Evolutionary conservation across 2,797 vertebrate genomes (phyloP).

Genomic region (Galaxias olidus): DNA sequence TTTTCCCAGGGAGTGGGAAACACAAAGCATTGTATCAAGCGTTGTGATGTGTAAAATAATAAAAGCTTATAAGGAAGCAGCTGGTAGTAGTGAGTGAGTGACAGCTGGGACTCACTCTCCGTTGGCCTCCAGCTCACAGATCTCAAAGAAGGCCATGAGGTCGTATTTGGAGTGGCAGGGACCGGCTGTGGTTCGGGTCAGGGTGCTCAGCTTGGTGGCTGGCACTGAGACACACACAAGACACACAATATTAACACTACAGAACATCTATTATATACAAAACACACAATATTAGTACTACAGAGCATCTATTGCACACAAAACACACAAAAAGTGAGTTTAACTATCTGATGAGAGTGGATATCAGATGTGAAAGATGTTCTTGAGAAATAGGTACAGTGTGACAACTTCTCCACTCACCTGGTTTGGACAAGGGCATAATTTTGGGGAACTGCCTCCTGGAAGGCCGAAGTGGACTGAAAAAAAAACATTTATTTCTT

Average conservation of each 20-base stretch:
- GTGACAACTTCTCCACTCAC: constrained; percentile 63
- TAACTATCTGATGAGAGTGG: too few relatives aligned
- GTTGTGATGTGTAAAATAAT: too few relatives aligned
- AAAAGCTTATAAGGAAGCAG: background rate
- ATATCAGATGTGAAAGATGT: too few relatives aligned
- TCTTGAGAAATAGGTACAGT: too few relatives aligned
- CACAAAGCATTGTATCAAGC: too few relatives aligned
- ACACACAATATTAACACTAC: too few relatives aligned
- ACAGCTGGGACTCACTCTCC: constrained; percentile 88
- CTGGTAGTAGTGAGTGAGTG: background rate
- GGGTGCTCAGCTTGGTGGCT: constrained; percentile 93
- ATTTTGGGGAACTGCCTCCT: constrained; percentile 93
- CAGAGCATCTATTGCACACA: too few relatives aligned
- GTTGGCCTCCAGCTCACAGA: constrained; percentile 97
- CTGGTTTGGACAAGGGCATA: constrained; percentile 98
- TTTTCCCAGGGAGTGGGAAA: too few relatives aligned
- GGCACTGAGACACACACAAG: constrained; percentile 78
- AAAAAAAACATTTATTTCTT: constrained; percentile 13
- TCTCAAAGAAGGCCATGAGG: constrained; percentile 97
- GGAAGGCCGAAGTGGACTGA: constrained; percentile 89
- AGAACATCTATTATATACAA: too few relatives aligned
- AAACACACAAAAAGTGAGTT: too few relatives aligned
- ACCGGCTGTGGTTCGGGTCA: constrained; percentile 86
- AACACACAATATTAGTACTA: too few relatives aligned
- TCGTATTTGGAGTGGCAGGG: constrained; percentile 97